Evolutionary conservation across 2,113 vertebrate genomes (phyloP).

Genomic region (Pollimyrus isidori): DNA sequence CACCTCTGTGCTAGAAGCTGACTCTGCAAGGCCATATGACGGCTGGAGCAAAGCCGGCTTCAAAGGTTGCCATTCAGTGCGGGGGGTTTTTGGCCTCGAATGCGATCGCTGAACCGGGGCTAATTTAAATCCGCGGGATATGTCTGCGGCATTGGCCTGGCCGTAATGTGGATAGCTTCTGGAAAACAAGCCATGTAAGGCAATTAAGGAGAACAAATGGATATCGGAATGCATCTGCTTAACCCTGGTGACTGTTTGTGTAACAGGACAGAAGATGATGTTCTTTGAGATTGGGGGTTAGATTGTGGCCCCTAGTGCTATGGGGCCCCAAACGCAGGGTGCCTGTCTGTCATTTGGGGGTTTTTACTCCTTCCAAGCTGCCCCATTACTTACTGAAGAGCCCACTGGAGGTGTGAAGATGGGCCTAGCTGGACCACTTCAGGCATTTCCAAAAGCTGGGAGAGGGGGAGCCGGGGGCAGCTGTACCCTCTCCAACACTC

Average conservation of each 20-base stretch:
- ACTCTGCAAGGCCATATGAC: conserved; percentile 56
- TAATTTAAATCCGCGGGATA: conserved; percentile 79
- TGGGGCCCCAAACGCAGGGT: background rate
- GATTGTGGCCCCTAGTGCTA: background rate
- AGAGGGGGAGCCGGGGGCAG: background rate
- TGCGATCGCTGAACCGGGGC: conserved; percentile 82
- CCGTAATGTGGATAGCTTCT: conserved; percentile 9
- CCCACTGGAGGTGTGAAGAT: conserved; percentile 23
- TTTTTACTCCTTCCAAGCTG: background rate
- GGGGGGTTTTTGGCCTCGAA: conserved; percentile 62
- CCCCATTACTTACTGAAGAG: background rate
- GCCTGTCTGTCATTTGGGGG: background rate
- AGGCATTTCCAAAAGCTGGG: background rate
- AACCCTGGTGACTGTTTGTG: background rate
- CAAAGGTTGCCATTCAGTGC: conserved; percentile 54
- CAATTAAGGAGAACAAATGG: conserved; percentile 1
- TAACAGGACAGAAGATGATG: background rate
- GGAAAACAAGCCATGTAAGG: background rate
- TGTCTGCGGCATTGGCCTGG: conserved; percentile 62
- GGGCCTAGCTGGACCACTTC: background rate
- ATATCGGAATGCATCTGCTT: background rate
- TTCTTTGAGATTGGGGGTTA: background rate
- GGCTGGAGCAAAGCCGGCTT: conserved; percentile 61
- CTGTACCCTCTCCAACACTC: background rate
- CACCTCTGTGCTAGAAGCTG: conserved; percentile 46